phyloP scores from a whole-genome alignment of 1,140 invertebrate genomes.

The Agraylea sexmaculata region DNA sequence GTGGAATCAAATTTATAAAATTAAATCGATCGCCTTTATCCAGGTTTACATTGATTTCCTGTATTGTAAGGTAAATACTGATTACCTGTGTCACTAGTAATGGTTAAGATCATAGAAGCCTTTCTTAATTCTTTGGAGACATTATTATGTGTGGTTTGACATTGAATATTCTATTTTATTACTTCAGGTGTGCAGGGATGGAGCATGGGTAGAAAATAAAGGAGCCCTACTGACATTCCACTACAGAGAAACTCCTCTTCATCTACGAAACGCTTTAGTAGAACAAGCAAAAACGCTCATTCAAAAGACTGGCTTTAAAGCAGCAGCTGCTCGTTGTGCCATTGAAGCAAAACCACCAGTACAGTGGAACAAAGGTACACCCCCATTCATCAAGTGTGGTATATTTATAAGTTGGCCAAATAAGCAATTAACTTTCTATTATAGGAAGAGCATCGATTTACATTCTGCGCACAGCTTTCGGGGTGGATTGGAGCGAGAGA shows the following conservation, averaged over 20 bases:
- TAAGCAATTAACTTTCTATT: not conserved
- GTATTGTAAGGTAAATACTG: no score
- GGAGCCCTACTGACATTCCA: conserved; percentile 79
- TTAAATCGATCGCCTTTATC: no score
- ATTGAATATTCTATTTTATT: conserved; percentile 7
- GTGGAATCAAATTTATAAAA: no score
- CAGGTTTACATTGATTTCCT: no score
- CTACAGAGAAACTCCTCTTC: conserved; percentile 67
- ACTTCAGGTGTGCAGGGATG: conserved; percentile 61
- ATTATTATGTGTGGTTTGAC: no score
- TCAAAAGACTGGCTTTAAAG: conserved; percentile 60
- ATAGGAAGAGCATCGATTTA: conserved; percentile 74
- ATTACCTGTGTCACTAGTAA: no score
- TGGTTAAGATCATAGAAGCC: no score
- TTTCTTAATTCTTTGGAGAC: no score
- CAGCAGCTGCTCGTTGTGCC: conserved; percentile 67
- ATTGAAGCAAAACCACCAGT: conserved; percentile 81
- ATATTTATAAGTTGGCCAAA: not conserved
- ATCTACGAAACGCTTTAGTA: conserved; percentile 50
- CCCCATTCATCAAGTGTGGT: not conserved
- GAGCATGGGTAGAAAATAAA: conserved; percentile 88
- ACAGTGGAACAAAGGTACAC: conserved; percentile 71
- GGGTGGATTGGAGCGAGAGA: conserved; percentile 81
- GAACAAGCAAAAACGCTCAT: conserved; percentile 60
- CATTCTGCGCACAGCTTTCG: conserved; percentile 78